Evolutionary conservation across 2,888 invertebrate genomes (phyloP), one percentile per base, ranked within the genome.

Genomic region (Laspeyria flexula): DNA sequence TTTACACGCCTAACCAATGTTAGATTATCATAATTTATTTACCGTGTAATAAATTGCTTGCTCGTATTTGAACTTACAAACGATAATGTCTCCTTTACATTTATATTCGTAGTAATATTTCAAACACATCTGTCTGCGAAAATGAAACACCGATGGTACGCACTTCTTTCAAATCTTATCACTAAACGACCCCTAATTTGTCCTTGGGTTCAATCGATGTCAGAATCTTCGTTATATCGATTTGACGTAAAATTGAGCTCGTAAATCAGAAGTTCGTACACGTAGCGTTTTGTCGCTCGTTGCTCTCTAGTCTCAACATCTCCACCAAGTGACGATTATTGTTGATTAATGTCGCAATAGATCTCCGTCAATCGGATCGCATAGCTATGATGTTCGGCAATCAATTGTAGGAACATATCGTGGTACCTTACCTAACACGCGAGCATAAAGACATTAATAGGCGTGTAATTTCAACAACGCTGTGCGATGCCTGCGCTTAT

Each of bases 21-120:
- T 73, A 78, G 69, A 74, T 70, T 79, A 81, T 79, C 73, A 78
- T 77, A 73, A 75, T 82, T 82, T 81, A 73, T 77, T 77, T 77
- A 59, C 68, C 47, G 61, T 58, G 61, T 78, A 74, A 80, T 74
- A 82, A 83, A 82, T 80, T 71, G 73, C 63, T 71, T 62, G 65
- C 53, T 63, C 60, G 62, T 73, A 66, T 73, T 75, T 72, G 59
- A 71, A 58, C 58, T 65, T 68, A 52, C 38, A 41, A 53, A 50
- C 52, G 53, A 41, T 62, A 30, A 49, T 34, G 30, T 42, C 40
- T 35, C 37, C 39, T 55, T 55, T 43, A 44, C 46, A 57, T 40
- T 45, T 40, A 25, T 25, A 25, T 47, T 25, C 12, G 34, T 30
- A 25, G 12, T 50, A 40, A 45, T 41, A 49, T 52, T 54, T 49